These are phyloP conservation scores for Aulostomus chinensis DNA, from an alignment of 2,797 vertebrate species.

Conservation along the genomic window DNA sequence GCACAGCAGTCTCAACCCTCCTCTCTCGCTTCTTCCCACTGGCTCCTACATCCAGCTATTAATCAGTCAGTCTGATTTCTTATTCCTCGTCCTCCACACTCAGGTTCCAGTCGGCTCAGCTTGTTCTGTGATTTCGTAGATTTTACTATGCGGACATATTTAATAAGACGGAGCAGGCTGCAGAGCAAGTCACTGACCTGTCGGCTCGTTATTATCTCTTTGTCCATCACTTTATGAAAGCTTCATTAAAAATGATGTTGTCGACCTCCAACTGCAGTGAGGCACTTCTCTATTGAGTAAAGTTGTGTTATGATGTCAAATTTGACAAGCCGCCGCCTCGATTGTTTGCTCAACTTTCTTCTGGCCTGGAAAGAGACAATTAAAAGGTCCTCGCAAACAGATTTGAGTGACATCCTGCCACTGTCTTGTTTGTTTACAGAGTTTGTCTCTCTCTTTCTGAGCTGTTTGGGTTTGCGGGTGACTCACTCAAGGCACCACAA, in stretches of 20 bases:
- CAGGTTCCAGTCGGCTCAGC: conserved; percentile 51
- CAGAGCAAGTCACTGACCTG: conserved; percentile 12
- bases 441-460: conserved; percentile 45
- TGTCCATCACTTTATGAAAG: conserved; percentile 28
- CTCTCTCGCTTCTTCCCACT: conserved; percentile 86
- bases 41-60: conserved; percentile 80
- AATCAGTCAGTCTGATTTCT: conserved; percentile 79
- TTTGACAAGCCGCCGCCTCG: conserved; percentile 6
- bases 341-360: conserved; percentile 49
- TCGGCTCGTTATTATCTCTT: conserved; percentile 30
- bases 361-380: too few species aligned
- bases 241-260: conserved; percentile 33
- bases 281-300: too few species aligned
- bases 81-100: conserved; percentile 29
- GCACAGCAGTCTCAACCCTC: conserved; percentile 90
- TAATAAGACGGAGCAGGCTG: conserved; percentile 23
- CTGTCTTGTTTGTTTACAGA: conserved; percentile 73
- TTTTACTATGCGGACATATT: conserved; percentile 22
- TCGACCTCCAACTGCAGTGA: neutral
- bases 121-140: conserved; percentile 15
- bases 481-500: conserved; percentile 52
- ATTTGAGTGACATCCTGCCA: conserved; percentile 70
- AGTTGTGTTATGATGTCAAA: too few species aligned
- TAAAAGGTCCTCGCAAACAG: conserved; percentile 39
- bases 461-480: conserved; percentile 65